Evolutionary conservation across 2,888 invertebrate genomes (phyloP).

Genomic region (Therioaphis trifolii): DNA sequence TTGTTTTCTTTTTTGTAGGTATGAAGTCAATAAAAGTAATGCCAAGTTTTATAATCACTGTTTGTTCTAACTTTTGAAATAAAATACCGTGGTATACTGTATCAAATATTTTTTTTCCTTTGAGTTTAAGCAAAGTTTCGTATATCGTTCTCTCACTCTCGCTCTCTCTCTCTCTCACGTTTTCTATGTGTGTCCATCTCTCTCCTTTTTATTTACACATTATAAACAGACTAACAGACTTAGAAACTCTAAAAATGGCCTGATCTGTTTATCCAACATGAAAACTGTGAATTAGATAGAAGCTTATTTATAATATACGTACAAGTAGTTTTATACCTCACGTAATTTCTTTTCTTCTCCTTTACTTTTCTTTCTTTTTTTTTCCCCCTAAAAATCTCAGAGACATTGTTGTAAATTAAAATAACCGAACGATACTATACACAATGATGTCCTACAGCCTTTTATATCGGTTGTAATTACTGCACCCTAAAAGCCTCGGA

Average conservation of each 20-base stretch:
- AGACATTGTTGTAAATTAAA: too few relatives aligned
- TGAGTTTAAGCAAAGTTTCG: conserved; percentile 18
- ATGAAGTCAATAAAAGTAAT: conserved; percentile 43
- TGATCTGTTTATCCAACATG: not conserved
- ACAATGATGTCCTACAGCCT: too few relatives aligned
- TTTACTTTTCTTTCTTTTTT: not conserved
- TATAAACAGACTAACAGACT: conserved; percentile 5
- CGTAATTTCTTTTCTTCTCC: too few relatives aligned
- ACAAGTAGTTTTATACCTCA: too few relatives aligned
- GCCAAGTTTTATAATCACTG: conserved; percentile 42
- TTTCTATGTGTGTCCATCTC: too few relatives aligned
- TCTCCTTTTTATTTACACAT: conserved; percentile 10
- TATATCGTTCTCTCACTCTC: not conserved
- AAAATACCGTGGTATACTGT: conserved; percentile 5
- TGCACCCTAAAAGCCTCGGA: not conserved
- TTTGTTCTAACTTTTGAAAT: conserved; percentile 43
- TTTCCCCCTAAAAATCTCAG: too few relatives aligned
- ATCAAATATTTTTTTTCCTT: conserved; percentile 8
- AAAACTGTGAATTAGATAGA: too few relatives aligned
- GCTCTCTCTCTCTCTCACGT: too few relatives aligned
- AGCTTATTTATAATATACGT: too few relatives aligned
- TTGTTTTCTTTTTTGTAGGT: conserved; percentile 17
- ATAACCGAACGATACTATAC: too few relatives aligned
- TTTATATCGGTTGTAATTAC: not conserved
- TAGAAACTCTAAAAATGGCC: not conserved